Base-by-base conservation (phyloP, 1,140 invertebrate genomes). In the Diachasma alloeum region DNA sequence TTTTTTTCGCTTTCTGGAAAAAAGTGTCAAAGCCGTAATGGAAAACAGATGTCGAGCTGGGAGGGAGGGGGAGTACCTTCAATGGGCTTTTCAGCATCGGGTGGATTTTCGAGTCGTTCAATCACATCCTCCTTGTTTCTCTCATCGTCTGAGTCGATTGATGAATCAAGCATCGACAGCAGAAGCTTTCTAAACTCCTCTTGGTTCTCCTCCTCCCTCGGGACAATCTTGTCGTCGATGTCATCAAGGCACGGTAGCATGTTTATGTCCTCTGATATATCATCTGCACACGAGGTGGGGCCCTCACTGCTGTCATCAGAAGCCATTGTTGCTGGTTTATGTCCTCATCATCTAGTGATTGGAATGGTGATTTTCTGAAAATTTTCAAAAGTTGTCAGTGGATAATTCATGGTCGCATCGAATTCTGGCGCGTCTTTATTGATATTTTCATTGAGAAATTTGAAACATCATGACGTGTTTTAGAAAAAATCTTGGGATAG, bases 161-260 rank as follows among this genome's bases (percentile, higher is more conserved):
- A 79, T 6, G 83, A 83, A 19, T 84, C 83, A 74, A 87, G 82
- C 84, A 88, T 89, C 66, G 87, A 84, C 82, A 82, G 82, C 17
- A 90, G 74, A 11, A 88, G 80, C 72, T 86, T 86, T 69, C 86
- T 84, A 72, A 88, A 90, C 83, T 90, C 87, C 44, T 87, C 84
- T 31, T 85, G 81, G 59, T 87, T 88, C 78, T 87, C 87, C 48
- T 78, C 80, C 68, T 82, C 81, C 5, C 69, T 76, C 75, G 81
- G 84, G 66, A 80, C 70, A 63, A 26, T 26, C 15, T 63, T 63
- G 4, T 63, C 24, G 5, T 6, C 59, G 24, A 63, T 63, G 24
- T 63, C 59, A 31, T 63, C 59, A 4, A 63, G 19, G 13, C 59
- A 63, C 3, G 59, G 59, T 13, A 63, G 59, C 22, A 63, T 10